Evolutionary conservation across 2,797 vertebrate genomes (phyloP), one percentile per base, ranked within the genome.

Genomic region (Spea hammondii): DNA sequence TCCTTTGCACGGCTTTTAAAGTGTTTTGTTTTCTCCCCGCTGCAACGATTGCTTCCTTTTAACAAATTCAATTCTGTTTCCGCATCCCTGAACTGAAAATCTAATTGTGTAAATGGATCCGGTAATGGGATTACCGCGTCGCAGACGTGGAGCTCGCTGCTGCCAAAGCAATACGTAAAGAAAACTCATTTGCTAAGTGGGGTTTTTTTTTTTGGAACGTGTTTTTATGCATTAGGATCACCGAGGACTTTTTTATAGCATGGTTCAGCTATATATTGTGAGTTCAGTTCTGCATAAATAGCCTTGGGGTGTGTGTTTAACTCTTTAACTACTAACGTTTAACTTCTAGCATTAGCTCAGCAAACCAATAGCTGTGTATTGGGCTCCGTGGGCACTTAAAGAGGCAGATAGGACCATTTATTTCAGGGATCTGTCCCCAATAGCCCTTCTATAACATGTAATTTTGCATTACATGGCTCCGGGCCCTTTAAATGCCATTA

Each of bases 71-170:
- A 72, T 81, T 81, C 74, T 62, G 8, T 17, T 9, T 66, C 64
- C 50, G 55, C 10, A 54, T 11, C 59, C 65, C 57, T 66, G 45
- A 65, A 65, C 59, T 70, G 49, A 44, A 80, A 80, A 71, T 76
- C 79, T 80, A 80, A 80, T 81, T 64, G 62, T 9, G 68, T 59
- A 76, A 76, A 81, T 77, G 79, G 79, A 72, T 76, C 66, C 46
- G 32, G 70, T 76, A 80, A 80, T 80, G 60, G 11, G 68, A 76
- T 80, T 76, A 76, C 14, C 0, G 66, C n/a, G 55, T 59, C 69
- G 32, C 46, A 76, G 79, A 70, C 64, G 70, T 80, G 66, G 64
- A 66, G 74, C 50, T 44, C 13, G 8, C 60, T 1, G 5, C 62
- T 8, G 68, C 73, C 51, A 53, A 50, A 66, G 74, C 51, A 71